Evolutionary conservation across 2,888 invertebrate species (phyloP).

Genomic region (Dryadula phaetusa): DNA sequence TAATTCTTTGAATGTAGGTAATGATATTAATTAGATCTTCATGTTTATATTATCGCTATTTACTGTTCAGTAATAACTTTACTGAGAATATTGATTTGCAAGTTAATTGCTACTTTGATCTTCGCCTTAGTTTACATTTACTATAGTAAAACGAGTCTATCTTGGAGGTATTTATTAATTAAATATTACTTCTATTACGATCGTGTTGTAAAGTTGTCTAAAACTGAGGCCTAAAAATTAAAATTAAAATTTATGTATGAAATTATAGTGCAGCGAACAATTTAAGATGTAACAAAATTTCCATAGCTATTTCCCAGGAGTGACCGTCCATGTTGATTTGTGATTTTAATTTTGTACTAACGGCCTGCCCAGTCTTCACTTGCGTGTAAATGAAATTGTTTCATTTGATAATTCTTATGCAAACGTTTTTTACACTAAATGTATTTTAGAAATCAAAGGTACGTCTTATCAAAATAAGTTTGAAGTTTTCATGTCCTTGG

Average conservation of each 20-base stretch:
- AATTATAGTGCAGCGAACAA: slow-evolving; percentile 21
- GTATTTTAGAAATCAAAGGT: too few species aligned
- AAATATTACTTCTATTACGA: background rate
- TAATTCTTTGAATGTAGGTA: background rate
- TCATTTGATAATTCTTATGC: background rate
- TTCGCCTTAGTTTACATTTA: slow-evolving; percentile 1
- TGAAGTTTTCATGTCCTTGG: too few species aligned
- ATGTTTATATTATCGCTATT: slow-evolving; percentile 12
- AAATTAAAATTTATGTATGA: slow-evolving; percentile 23
- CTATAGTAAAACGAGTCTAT: background rate
- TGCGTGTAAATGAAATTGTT: background rate
- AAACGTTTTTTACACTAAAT: too few species aligned
- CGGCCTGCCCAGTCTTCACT: background rate
- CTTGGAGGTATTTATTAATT: slow-evolving; percentile 6
- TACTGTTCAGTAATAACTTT: slow-evolving; percentile 12
- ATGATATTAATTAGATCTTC: background rate
- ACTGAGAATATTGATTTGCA: slow-evolving; percentile 21
- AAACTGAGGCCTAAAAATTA: slow-evolving; percentile 10
- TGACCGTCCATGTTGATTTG: background rate
- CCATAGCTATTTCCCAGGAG: slow-evolving; percentile 14
- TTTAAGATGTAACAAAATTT: slow-evolving; percentile 22
- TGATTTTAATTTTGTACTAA: slow-evolving; percentile 10
- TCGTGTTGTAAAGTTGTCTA: slow-evolving; percentile 1
- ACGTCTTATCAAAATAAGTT: too few species aligned
- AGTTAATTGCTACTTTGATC: slow-evolving; percentile 27